These are phyloP conservation scores for Pyrocoelia pectoralis DNA, from an alignment of 2,888 invertebrate genomes.

Conservation along the genomic window DNA sequence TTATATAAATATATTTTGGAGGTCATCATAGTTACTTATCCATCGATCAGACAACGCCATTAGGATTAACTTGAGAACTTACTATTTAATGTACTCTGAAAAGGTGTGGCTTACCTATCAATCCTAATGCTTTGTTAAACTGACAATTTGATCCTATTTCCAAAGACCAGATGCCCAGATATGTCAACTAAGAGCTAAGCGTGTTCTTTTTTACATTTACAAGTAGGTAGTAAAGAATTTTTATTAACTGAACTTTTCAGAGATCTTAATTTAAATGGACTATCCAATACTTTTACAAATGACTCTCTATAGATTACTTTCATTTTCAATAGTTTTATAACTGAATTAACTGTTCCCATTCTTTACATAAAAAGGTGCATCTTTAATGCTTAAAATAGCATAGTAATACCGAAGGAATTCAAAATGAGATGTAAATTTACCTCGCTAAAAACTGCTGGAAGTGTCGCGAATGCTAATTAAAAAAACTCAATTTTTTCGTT, in stretches of 20 bases:
- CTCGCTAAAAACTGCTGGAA: conserved; percentile 34
- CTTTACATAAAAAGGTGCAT: background rate
- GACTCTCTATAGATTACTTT: background rate
- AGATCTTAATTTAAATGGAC: background rate
- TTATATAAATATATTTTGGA: background rate
- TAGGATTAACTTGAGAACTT: conserved; percentile 47
- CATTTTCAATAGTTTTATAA: background rate
- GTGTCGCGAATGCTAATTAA: conserved; percentile 43
- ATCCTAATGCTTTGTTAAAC: conserved; percentile 44
- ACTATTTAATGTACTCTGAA: conserved; percentile 53
- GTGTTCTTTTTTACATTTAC: background rate
- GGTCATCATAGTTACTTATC: conserved; percentile 27
- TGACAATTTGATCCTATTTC: conserved; percentile 49
- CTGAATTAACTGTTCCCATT: background rate
- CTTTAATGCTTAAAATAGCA: conserved; percentile 23
- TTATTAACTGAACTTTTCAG: too few relatives aligned
- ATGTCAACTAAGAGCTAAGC: conserved; percentile 20
- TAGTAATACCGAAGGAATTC: conserved; percentile 27
- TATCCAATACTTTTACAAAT: background rate
- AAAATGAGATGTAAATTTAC: conserved; percentile 32
- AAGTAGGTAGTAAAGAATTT: too few relatives aligned
- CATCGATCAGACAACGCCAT: conserved; percentile 40
- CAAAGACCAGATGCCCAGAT: conserved; percentile 37
- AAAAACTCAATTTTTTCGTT: conserved; percentile 41
- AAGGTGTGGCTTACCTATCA: conserved; percentile 55